Evolutionary conservation across 2,888 invertebrate species (phyloP).

Genomic region (Idaea aversata): DNA sequence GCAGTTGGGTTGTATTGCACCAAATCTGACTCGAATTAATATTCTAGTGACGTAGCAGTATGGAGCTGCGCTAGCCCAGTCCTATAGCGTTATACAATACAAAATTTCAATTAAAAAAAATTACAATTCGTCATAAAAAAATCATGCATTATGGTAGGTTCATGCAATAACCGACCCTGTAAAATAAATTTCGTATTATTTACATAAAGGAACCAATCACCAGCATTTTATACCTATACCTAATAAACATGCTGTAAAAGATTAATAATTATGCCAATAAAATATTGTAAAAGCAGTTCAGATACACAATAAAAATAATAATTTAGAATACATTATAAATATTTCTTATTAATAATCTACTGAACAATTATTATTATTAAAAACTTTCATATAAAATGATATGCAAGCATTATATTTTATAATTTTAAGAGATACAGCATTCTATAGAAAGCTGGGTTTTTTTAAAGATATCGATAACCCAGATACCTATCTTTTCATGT

Average conservation of each 20-base stretch:
- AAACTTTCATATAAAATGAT: too few relatives aligned
- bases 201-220: slow-evolving; percentile 23
- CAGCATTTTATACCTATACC: neutral
- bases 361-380: too few relatives aligned
- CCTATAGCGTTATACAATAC: neutral
- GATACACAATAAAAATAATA: neutral
- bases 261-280: slow-evolving; percentile 3
- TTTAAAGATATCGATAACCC: neutral
- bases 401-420: too few relatives aligned
- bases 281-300: slow-evolving; percentile 2
- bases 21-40: too few relatives aligned
- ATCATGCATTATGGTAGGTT: slow-evolving; percentile 44
- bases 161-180: slow-evolving; percentile 32
- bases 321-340: neutral
- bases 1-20: too few relatives aligned
- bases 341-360: too few relatives aligned
- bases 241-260: neutral
- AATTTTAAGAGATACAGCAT: neutral
- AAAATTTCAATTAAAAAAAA: neutral
- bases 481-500: neutral
- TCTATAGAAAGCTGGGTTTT: neutral
- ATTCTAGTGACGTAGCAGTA: too few relatives aligned
- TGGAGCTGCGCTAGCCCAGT: too few relatives aligned
- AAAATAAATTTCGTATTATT: slow-evolving; percentile 47
- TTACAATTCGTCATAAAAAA: slow-evolving; percentile 14